Evolutionary conservation across 1,140 invertebrate species (phyloP).

Genomic region (Ridgeia piscesae): DNA sequence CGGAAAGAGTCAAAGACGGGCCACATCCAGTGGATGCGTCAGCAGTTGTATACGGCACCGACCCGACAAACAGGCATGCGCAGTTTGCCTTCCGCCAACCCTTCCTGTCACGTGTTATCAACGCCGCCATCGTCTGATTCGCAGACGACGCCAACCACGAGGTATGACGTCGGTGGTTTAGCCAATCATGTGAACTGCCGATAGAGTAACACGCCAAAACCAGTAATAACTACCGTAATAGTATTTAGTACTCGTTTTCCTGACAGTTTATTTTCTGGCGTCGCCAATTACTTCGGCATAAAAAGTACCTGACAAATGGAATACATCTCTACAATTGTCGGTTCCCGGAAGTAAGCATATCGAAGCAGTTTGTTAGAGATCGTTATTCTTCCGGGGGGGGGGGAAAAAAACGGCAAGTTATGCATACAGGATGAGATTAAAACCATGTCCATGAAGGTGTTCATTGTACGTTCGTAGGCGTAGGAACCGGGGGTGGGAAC

Average conservation of each 20-base stretch:
- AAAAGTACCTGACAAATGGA: no score
- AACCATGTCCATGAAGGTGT: not conserved
- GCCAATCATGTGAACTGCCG: not conserved
- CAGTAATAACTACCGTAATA: no score
- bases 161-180: not conserved
- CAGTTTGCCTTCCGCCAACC: slow-evolving; percentile 48
- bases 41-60: slow-evolving; percentile 7
- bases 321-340: no score
- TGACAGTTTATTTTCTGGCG: no score
- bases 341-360: no score
- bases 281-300: no score
- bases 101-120: slow-evolving; percentile 53
- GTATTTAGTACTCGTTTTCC: no score
- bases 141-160: not conserved
- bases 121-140: not conserved
- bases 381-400: not conserved
- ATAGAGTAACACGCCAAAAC: no score
- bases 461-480: no score
- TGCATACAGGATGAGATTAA: not conserved
- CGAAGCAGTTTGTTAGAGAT: not conserved
- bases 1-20: slow-evolving; percentile 10
- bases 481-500: no score
- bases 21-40: slow-evolving; percentile 15
- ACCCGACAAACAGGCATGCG: slow-evolving; percentile 14
- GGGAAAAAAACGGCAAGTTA: not conserved